These are phyloP conservation scores for Phymorhynchus buccinoides DNA, from an alignment of 1,140 invertebrate genomes.

Conservation along the genomic window DNA sequence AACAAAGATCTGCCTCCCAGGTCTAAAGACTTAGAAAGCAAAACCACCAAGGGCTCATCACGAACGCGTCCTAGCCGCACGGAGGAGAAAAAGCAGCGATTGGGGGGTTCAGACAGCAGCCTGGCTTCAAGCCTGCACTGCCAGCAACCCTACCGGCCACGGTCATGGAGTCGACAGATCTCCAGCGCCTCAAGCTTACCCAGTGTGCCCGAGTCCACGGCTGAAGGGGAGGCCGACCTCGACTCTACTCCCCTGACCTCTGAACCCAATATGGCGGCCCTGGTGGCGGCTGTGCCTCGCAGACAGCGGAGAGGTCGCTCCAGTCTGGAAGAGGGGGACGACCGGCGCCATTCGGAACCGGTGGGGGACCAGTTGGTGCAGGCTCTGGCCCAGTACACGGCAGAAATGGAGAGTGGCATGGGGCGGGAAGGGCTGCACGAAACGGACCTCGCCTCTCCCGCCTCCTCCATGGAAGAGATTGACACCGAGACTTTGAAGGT, in stretches of 20 bases:
- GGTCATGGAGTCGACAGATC: conserved; percentile 49
- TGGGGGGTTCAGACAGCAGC: conserved; percentile 36
- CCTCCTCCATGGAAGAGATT: background rate
- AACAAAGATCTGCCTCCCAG: background rate
- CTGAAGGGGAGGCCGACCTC: conserved; percentile 55
- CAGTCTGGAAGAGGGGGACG: conserved; percentile 39
- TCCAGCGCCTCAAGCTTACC: conserved; percentile 63
- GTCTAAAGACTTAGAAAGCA: background rate
- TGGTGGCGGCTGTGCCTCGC: conserved; percentile 44
- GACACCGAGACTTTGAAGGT: background rate
- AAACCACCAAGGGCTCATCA: background rate
- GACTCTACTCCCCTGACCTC: conserved; percentile 13
- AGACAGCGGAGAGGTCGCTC: conserved; percentile 42
- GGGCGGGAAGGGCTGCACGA: conserved; percentile 9
- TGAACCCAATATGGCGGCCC: conserved; percentile 42
- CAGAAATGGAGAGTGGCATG: conserved; percentile 38
- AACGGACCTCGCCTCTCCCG: background rate
- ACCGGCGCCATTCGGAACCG: conserved; percentile 57
- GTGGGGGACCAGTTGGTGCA: conserved; percentile 52
- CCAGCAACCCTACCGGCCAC: conserved; percentile 13
- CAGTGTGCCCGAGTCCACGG: conserved; percentile 66
- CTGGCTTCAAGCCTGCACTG: background rate
- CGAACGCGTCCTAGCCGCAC: background rate
- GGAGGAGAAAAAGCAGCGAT: background rate
- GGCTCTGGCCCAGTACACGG: conserved; percentile 42